These are phyloP conservation scores for Lonchura striata DNA, from an alignment of 2,113 vertebrate species.

Conservation along the genomic window DNA sequence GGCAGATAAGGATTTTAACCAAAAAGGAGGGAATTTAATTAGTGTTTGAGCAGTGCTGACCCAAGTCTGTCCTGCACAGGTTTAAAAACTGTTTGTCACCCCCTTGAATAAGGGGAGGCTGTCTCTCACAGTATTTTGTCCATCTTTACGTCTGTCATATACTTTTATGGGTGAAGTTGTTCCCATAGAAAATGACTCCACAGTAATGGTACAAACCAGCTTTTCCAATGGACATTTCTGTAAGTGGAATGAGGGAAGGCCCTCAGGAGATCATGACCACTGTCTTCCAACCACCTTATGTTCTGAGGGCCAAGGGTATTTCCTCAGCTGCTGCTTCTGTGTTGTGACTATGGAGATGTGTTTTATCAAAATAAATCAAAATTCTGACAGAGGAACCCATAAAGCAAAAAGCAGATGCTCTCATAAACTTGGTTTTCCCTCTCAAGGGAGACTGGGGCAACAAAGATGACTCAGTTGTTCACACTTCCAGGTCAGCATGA, in stretches of 20 bases:
- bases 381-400: not conserved
- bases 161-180: not conserved
- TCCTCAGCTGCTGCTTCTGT: not conserved
- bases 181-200: not conserved
- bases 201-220: not conserved
- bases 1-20: not conserved
- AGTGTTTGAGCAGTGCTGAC: not conserved
- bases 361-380: not conserved
- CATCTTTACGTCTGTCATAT: not conserved
- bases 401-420: not conserved
- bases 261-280: not conserved
- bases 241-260: not conserved
- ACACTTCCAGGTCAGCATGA: not conserved
- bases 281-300: not conserved
- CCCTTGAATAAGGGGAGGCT: not conserved
- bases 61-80: not conserved
- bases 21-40: not conserved
- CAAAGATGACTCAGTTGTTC: not conserved
- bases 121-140: not conserved
- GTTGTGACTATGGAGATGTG: not conserved
- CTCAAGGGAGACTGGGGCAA: not conserved
- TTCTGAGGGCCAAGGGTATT: not conserved
- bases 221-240: not conserved
- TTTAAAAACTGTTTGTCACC: not conserved
- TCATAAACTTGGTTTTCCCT: not conserved